Base-by-base conservation (phyloP, 2,113 vertebrate species). In the Channa argus region DNA sequence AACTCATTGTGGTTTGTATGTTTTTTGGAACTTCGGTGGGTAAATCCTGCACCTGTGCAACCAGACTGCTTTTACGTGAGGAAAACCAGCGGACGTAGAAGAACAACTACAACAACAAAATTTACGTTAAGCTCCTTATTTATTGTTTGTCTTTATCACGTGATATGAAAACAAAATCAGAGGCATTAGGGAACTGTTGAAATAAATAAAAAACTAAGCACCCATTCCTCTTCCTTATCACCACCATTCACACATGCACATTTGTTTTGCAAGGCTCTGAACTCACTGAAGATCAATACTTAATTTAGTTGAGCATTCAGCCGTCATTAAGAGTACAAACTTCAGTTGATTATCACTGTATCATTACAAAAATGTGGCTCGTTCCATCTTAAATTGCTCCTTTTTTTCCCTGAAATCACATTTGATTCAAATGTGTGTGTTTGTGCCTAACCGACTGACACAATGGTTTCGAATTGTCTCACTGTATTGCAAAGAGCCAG, bases 271-370 rank as follows among this genome's bases (percentile, higher is more conserved):
- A 44, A 14, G 58, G 52, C 38, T 63, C 51, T 8, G 2, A 43
- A 54, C 66, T 82, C 45, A 14, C 13, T 60, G 43, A 7, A 58
- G 55, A 85, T 89, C 87, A 58, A 87, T 87, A 89, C 51, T 80
- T 88, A 64, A 88, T 89, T 89, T 87, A 76, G 82, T 34, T 39
- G 24, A 68, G 64, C 47, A 63, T 67, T 63, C 51, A 34, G 41
- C 8, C 60, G 61, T 82, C 49, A 58, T 86, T 75, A 72, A 66
- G 49, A 74, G 55, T 34, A 51, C 60, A 78, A 81, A 70, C 70
- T 60, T 67, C 1, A 68, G 73, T 71, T 81, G 70, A 75, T 80
- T 74, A 80, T 63, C 34, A n/a, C 24, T 45, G 55, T 52, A 43
- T 78, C 38, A 65, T 59, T 54, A 46, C 49, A 66, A 50, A 53